phyloP scores from a whole-genome alignment of 2,888 invertebrate species.

The Drosophila putrida region DNA sequence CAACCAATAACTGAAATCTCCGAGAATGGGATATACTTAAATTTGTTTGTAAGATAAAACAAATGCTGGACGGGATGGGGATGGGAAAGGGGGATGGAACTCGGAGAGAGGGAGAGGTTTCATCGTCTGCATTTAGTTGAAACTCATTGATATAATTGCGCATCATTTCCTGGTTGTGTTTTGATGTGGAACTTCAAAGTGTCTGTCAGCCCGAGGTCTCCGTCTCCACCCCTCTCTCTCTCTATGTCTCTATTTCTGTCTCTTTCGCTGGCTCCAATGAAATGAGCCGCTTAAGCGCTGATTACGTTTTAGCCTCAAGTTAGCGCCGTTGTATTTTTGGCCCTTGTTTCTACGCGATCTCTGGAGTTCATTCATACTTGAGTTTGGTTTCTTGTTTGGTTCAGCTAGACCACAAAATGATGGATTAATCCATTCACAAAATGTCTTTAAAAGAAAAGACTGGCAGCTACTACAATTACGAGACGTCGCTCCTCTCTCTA shows the following conservation, averaged over 20 bases:
- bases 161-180: slow-evolving; percentile 85
- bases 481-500: slow-evolving; percentile 33
- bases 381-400: slow-evolving; percentile 24
- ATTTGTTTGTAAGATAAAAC: slow-evolving; percentile 36
- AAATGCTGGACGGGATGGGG: slow-evolving; percentile 25
- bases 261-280: slow-evolving; percentile 57
- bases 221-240: neutral
- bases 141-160: slow-evolving; percentile 84
- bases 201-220: slow-evolving; percentile 12
- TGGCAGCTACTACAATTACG: slow-evolving; percentile 71
- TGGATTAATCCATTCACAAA: slow-evolving; percentile 80
- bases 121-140: slow-evolving; percentile 62
- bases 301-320: slow-evolving; percentile 74
- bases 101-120: slow-evolving; percentile 9
- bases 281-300: slow-evolving; percentile 72
- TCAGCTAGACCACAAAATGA: slow-evolving; percentile 62
- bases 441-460: slow-evolving; percentile 27
- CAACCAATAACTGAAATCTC: slow-evolving; percentile 32
- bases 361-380: slow-evolving; percentile 52
- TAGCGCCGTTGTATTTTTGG: slow-evolving; percentile 62
- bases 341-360: slow-evolving; percentile 17
- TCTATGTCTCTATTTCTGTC: slow-evolving; percentile 10
- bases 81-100: neutral
- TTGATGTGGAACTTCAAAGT: slow-evolving; percentile 69
- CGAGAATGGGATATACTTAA: slow-evolving; percentile 44